phyloP scores from a whole-genome alignment of 2,888 invertebrate genomes.

The Tachystola acroxantha region DNA sequence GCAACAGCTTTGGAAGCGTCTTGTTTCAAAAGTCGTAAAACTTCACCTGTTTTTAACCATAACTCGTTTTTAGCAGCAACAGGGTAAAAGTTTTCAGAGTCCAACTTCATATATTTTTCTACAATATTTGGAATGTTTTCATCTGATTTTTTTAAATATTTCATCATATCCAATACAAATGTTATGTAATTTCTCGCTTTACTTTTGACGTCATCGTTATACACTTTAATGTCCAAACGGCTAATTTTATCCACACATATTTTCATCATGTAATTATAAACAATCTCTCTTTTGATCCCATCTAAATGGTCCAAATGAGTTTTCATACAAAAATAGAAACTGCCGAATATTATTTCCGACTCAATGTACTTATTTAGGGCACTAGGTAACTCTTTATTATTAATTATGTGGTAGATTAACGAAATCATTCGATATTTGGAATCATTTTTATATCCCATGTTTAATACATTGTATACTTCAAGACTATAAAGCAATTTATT shows the following conservation, averaged over 20 bases:
- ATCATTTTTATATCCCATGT: not conserved
- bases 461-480: slow-evolving; percentile 28
- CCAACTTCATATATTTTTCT: slow-evolving; percentile 26
- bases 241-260: slow-evolving; percentile 26
- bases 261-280: slow-evolving; percentile 26
- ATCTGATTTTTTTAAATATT: slow-evolving; percentile 26
- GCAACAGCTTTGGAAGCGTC: slow-evolving; percentile 20
- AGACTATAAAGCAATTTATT: slow-evolving; percentile 41
- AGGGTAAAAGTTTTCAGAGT: slow-evolving; percentile 17
- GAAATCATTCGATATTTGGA: slow-evolving; percentile 25
- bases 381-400: slow-evolving; percentile 30
- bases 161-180: slow-evolving; percentile 22
- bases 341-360: not conserved
- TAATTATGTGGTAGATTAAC: slow-evolving; percentile 35
- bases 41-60: slow-evolving; percentile 14
- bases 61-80: not conserved
- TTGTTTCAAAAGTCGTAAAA: slow-evolving; percentile 24
- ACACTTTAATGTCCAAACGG: slow-evolving; percentile 16
- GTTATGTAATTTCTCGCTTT: slow-evolving; percentile 17
- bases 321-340: not conserved
- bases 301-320: slow-evolving; percentile 9
- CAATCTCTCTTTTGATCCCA: slow-evolving; percentile 17
- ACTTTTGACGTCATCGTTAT: slow-evolving; percentile 19
- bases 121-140: slow-evolving; percentile 34
- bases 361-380: slow-evolving; percentile 19